Base-by-base conservation (phyloP, 1,140 invertebrate genomes). In the Xylocopa sonorina region DNA sequence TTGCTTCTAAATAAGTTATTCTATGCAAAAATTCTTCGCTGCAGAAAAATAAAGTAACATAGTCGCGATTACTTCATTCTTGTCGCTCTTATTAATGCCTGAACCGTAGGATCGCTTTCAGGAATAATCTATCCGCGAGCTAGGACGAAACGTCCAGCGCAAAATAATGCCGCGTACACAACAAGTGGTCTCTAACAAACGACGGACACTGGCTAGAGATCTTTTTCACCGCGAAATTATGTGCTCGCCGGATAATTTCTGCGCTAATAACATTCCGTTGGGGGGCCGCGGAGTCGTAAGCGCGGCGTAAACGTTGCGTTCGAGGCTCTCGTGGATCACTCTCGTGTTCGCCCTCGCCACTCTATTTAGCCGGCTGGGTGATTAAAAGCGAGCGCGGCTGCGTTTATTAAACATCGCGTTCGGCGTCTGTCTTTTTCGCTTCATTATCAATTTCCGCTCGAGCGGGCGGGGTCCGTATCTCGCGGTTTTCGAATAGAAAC, bases 401-500 rank as follows among this genome's bases (percentile, higher is more conserved):
- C 51, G 66, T 78, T 71, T 58, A 71, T 78, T 78, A 78, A n/a
- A 78, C 66, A 71, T 34, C 66, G 55, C 55, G 16, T 78, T 60
- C 77, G 46, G 43, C 55, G 29, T 32, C 6, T 10, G n/a, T 27
- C n/a, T 58, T 41, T 50, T 55, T 32, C 16, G 16, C 77, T 78
- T 78, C 68, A 78, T 78, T 78, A 78, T 78, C 77, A 72, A 73
- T 73, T 78, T 78, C 68, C 77, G 63, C 32, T 50, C 66, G 55
- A 41, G 29, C 66, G 55, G 21, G 58, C n/a, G 24, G 32, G n/a
- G 73, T 46, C 73, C 38, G 55, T 60, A 75, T 84, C 83, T 72
- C 71, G 77, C 69, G 83, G 83, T 84, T 76, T 76, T 29, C 76
- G 76, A 68, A 68, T 72, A 84, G 79, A 83, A 84, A 84, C 83